phyloP scores from a whole-genome alignment of 2,113 vertebrate species.

The Microtus oregoni region DNA sequence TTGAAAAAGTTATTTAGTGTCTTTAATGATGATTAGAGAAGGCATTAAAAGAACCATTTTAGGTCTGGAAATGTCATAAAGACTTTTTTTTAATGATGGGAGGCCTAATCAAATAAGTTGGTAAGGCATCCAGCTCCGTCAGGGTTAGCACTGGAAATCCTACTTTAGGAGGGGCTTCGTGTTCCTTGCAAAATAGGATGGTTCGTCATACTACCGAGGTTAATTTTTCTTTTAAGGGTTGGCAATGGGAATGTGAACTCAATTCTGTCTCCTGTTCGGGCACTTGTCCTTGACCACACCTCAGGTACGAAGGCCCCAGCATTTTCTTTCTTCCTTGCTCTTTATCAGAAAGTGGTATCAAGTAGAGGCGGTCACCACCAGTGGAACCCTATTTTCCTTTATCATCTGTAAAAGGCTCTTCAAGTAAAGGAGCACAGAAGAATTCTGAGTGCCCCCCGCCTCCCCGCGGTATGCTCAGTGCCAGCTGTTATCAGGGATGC shows the following conservation, averaged over 20 bases:
- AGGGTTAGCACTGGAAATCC: not conserved
- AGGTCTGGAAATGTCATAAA: not conserved
- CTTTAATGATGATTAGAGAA: constrained; percentile 42
- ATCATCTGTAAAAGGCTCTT: not conserved
- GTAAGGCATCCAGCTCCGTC: not conserved
- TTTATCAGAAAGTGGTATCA: not conserved
- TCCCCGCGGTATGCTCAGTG: not conserved
- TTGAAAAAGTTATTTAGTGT: constrained; percentile 25
- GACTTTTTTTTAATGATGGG: constrained; percentile 12
- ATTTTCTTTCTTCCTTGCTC: not conserved
- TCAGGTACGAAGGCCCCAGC: not conserved
- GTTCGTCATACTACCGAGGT: not conserved
- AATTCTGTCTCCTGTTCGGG: not conserved
- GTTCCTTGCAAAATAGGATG: not conserved
- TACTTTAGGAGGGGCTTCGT: not conserved
- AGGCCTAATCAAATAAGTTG: not conserved
- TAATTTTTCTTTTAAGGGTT: not conserved
- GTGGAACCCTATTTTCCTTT: not conserved
- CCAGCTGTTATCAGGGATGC: not conserved
- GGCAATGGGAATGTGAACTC: not conserved
- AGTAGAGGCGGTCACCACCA: not conserved
- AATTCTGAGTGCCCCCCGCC: not conserved
- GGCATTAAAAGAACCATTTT: not conserved
- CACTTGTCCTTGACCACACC: no score
- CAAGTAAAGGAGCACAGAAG: not conserved